phyloP scores from a whole-genome alignment of 2,888 invertebrate species.

The Agrochola circellaris region DNA sequence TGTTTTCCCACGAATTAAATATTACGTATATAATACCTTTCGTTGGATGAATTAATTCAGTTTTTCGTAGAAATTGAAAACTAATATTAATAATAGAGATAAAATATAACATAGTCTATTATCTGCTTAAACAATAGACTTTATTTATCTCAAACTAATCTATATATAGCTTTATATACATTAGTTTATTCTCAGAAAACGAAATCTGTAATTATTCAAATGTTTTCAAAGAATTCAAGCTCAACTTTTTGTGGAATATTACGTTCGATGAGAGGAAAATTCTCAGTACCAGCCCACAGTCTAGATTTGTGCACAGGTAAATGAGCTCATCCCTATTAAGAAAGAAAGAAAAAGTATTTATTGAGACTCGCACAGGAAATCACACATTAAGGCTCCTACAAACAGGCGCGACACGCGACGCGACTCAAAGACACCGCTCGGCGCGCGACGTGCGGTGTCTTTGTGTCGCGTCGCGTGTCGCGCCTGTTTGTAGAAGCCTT shows the following conservation, averaged over 20 bases:
- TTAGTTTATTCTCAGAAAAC: not conserved
- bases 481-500: too few relatives aligned
- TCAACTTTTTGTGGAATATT: not conserved
- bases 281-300: not conserved
- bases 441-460: too few relatives aligned
- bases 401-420: too few relatives aligned
- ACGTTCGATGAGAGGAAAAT: not conserved
- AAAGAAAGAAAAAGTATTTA: too few relatives aligned
- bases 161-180: not conserved
- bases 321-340: too few relatives aligned
- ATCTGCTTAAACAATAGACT: not conserved
- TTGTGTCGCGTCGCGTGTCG: too few relatives aligned
- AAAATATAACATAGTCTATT: not conserved
- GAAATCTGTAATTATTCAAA: not conserved
- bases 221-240: not conserved
- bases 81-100: not conserved
- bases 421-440: too few relatives aligned
- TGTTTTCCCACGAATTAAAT: not conserved
- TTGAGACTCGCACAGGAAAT: too few relatives aligned
- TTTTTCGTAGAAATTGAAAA: conserved; percentile 1
- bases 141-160: too few relatives aligned
- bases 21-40: not conserved
- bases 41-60: not conserved
- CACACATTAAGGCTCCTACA: too few relatives aligned
- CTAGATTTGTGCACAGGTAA: not conserved